Percentiles rank a stretch among this genome's conserved stretches.
These are phyloP conservation scores for Anguilla rostrata DNA, from an alignment of 2,113 vertebrate genomes.

Conservation along the genomic window DNA sequence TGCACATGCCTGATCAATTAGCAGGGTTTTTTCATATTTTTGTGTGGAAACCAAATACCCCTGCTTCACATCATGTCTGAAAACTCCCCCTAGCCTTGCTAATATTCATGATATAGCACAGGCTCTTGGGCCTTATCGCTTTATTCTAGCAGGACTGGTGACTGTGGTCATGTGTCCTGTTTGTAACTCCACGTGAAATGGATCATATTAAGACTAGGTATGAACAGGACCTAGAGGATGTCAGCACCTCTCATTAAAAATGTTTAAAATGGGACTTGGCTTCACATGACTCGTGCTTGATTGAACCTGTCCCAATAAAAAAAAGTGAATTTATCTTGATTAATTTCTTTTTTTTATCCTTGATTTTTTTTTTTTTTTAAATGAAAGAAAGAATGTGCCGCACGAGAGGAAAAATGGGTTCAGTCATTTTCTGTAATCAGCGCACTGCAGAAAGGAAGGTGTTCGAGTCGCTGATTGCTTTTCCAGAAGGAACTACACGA, in stretches of 20 bases:
- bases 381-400: constrained; percentile 49
- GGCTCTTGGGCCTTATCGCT: no score
- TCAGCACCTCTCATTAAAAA: not conserved
- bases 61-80: no score
- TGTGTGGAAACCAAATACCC: no score
- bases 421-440: constrained; percentile 58
- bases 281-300: constrained; percentile 29
- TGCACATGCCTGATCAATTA: no score
- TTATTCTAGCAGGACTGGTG: no score
- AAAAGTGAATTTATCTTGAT: constrained; percentile 60
- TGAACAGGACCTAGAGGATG: not conserved
- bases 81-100: no score
- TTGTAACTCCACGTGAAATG: not conserved
- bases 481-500: constrained; percentile 51
- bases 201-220: not conserved
- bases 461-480: constrained; percentile 53
- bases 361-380: constrained; percentile 48
- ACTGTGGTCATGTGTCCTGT: no score
- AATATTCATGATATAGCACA: no score
- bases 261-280: not conserved
- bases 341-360: constrained; percentile 57
- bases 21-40: no score
- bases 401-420: constrained; percentile 54
- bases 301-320: constrained; percentile 47
- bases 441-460: constrained; percentile 49